Evolutionary conservation across 2,797 vertebrate species (phyloP).

Genomic region (Muraenolepis orangiensis): DNA sequence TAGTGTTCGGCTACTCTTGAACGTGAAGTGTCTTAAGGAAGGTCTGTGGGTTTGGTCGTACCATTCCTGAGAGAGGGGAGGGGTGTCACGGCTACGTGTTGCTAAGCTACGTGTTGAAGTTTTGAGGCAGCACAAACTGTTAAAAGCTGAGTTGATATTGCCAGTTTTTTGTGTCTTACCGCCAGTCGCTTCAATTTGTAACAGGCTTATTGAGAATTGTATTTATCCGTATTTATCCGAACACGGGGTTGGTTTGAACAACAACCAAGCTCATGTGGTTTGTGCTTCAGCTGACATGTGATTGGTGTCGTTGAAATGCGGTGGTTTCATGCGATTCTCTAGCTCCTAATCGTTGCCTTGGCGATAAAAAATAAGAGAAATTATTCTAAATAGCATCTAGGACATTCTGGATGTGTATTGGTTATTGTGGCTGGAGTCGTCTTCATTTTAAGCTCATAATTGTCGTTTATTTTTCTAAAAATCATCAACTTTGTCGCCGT

Average conservation of each 20-base stretch:
- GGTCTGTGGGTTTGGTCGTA: not conserved
- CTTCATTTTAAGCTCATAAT: not conserved
- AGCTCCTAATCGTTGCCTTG: conserved; percentile 1
- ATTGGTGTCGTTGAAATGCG: conserved; percentile 38
- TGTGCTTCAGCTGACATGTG: conserved; percentile 38
- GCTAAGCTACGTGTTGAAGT: conserved; percentile 43
- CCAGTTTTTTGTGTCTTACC: conserved; percentile 28
- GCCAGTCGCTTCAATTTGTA: not conserved
- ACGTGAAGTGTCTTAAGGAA: not conserved
- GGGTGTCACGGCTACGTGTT: not conserved
- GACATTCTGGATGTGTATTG: conserved; percentile 13
- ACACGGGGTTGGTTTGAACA: not conserved
- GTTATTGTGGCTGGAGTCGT: conserved; percentile 32
- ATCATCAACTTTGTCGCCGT: conserved; percentile 10
- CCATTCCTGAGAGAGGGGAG: not conserved
- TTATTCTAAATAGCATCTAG: not conserved
- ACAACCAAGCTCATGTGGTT: conserved; percentile 7
- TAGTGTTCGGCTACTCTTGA: not conserved
- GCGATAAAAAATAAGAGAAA: not conserved
- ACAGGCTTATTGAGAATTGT: not conserved
- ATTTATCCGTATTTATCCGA: not conserved
- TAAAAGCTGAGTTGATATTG: not conserved
- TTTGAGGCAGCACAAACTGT: not conserved
- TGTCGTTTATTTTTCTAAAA: conserved; percentile 14
- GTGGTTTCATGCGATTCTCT: conserved; percentile 12